Evolutionary conservation across 2,113 vertebrate species (phyloP).

Genomic region (Bagarius yarrelli): DNA sequence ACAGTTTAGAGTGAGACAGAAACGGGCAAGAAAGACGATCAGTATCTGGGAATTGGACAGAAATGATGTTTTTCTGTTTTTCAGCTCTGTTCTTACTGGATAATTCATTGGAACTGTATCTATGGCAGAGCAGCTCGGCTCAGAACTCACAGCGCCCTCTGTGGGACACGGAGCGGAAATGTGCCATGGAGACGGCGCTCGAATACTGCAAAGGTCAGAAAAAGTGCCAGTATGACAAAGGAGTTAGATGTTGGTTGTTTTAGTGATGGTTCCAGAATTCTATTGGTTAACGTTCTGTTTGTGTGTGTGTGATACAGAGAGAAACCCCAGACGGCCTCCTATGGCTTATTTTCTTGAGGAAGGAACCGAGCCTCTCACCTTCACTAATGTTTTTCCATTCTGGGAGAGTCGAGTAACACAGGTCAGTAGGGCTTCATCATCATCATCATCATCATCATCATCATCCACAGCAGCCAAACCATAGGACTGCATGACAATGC

Average conservation of each 20-base stretch:
- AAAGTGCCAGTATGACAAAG: background rate
- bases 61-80: background rate
- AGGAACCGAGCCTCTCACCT: slow-evolving; percentile 74
- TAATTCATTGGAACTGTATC: slow-evolving; percentile 75
- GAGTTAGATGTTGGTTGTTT: background rate
- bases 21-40: background rate
- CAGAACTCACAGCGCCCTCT: slow-evolving; percentile 53
- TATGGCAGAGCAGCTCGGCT: slow-evolving; percentile 69
- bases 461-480: background rate
- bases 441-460: background rate
- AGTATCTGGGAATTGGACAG: background rate
- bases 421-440: slow-evolving; percentile 48
- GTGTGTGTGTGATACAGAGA: slow-evolving; percentile 59
- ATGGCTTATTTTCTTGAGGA: slow-evolving; percentile 72
- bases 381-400: slow-evolving; percentile 76
- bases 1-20: background rate
- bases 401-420: slow-evolving; percentile 67
- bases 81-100: slow-evolving; percentile 75
- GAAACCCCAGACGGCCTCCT: slow-evolving; percentile 69
- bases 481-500: background rate
- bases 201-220: slow-evolving; percentile 75
- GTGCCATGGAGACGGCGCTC: slow-evolving; percentile 73
- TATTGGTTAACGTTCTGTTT: background rate
- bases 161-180: slow-evolving; percentile 67
- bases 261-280: background rate